Percentiles rank a stretch among this genome's conserved stretches.
Conservation (phyloP, 2,888 invertebrate genomes). For the Ctena decussata region DNA sequence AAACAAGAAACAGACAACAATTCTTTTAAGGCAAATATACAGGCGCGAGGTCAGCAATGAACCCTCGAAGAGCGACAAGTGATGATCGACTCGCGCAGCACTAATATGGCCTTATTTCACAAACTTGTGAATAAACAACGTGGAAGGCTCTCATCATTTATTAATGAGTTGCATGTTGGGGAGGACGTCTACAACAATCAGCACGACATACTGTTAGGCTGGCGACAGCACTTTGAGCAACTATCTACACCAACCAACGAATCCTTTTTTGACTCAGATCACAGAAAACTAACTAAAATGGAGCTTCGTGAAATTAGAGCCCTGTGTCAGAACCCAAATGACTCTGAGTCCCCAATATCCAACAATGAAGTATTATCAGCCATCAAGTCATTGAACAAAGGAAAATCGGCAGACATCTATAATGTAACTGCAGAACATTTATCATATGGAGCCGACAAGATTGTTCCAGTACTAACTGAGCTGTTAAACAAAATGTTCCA, state of each 20-base stretch:
- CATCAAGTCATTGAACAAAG: not conserved
- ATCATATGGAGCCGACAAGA: not conserved
- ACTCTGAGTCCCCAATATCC: not conserved
- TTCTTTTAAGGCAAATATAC: not conserved
- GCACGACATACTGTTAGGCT: not conserved
- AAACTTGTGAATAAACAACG: not conserved
- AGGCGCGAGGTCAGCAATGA: not conserved
- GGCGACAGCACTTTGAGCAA: not conserved
- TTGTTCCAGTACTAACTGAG: not conserved
- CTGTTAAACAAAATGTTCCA: not conserved
- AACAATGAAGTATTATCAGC: not conserved
- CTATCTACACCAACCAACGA: not conserved
- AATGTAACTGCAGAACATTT: not conserved
- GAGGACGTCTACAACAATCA: not conserved
- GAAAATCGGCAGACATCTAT: not conserved
- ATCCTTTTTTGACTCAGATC: not conserved
- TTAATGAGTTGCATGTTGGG: not conserved
- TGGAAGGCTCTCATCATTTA: not conserved
- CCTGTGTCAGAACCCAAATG: not conserved
- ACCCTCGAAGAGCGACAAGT: not conserved
- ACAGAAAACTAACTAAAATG: not conserved
- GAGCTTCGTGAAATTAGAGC: not conserved
- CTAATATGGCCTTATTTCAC: conserved; percentile 1
- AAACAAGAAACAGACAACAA: not conserved
- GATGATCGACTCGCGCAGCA: not conserved